phyloP scores from a whole-genome alignment of 2,888 invertebrate species.

The Tetragonula carbonaria region DNA sequence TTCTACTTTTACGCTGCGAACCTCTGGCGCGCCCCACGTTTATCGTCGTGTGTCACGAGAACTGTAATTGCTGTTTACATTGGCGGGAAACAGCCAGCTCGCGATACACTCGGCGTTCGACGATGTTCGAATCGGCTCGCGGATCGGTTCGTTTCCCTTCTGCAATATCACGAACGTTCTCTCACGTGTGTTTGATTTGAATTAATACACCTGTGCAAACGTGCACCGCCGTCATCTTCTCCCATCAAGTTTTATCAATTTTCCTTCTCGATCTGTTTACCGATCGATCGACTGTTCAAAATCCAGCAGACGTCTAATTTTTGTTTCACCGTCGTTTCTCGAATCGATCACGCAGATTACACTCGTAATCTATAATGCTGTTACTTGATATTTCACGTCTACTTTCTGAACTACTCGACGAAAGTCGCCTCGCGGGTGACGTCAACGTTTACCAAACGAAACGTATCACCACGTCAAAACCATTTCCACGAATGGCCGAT shows the following conservation, averaged over 20 bases:
- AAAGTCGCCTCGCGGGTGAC: not conserved
- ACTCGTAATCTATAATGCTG: no score
- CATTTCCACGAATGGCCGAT: not conserved
- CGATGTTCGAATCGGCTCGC: constrained; percentile 21
- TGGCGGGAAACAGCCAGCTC: constrained; percentile 6
- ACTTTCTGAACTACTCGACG: not conserved
- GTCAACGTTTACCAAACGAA: not conserved
- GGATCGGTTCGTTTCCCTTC: not conserved
- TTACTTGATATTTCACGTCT: no score
- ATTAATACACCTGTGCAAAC: no score
- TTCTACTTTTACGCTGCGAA: not conserved
- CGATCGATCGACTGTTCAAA: not conserved
- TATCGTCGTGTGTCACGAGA: constrained; percentile 25
- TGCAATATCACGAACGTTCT: not conserved
- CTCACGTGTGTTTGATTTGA: not conserved
- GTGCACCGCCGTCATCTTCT: not conserved
- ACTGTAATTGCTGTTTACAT: constrained; percentile 45
- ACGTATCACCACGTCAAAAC: not conserved
- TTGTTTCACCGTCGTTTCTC: not conserved
- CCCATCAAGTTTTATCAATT: not conserved
- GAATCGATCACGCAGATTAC: not conserved
- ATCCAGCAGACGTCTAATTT: not conserved
- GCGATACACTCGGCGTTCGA: constrained; percentile 4
- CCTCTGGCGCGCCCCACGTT: not conserved
- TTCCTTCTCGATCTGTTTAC: not conserved